Evolutionary conservation across 2,113 vertebrate species (phyloP), one percentile per base, ranked within the genome.

Genomic region (Jacana jacana): DNA sequence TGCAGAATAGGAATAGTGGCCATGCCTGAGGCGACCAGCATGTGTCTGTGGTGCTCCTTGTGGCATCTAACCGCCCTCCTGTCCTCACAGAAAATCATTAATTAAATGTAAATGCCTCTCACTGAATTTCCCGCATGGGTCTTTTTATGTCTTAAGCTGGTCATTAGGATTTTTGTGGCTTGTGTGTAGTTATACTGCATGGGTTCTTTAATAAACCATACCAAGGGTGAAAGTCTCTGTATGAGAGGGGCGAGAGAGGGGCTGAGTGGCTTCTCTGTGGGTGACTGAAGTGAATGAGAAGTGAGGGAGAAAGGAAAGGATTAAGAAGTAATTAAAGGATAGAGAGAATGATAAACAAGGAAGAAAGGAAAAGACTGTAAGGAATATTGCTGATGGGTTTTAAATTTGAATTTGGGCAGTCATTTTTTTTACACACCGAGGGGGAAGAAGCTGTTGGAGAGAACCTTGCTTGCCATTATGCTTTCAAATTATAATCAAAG

Each of bases 401-500:
- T 91, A 80, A 91, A 94, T 82, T 42, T 75, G 8, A 77, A 70
- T 78, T 90, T 83, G 71, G 20, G 31, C 46, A 61, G 40, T 61
- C 16, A 1, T 18, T 81, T 86, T 86, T 93, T 70, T 88, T 57
- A 58, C 51, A 70, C 39, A 20, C 25, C 39, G 9, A 9, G 14
- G 22, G 30, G 20, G 49, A 51, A 93, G 46, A 83, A 91, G 33
- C 13, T 24, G 28, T 33, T 89, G 72, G 51, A 93, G 48, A 23
- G 51, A 90, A 5, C 13, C 27, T 78, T 90, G 39, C 20, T 75
- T 91, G 40, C 25, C 81, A 35, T 73, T 91, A 89, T n/a, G 49
- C 39, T 86, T 93, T 92, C 49, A 46, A 90, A 83, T 94, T 81
- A 85, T 84, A 91, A 78, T 85, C 66, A 65, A 86, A 93, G 72